Evolutionary conservation across 2,888 invertebrate species (phyloP), one percentile per base, ranked within the genome.

Genomic region (Branchipolynoe longqiensis): DNA sequence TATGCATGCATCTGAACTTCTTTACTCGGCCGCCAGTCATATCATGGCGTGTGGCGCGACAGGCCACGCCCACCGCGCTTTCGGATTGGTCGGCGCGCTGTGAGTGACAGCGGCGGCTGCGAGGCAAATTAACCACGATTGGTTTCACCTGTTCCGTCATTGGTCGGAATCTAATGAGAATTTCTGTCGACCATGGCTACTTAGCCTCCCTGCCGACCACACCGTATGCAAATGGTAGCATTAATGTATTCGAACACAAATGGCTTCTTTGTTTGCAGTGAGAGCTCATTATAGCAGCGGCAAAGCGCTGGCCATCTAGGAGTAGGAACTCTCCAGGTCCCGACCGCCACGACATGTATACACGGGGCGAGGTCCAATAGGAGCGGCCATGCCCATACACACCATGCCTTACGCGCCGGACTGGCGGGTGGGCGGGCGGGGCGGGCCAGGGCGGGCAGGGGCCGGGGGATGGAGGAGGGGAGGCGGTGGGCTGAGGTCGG

Each of bases 1-100:
- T 95, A 95, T 95, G 95, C 95, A 95, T 95, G 95, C 94, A 90
- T 90, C 89, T 90, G 90, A 88, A 89, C 88, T 88, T 88, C 88
- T 87, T 87, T 87, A 88, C 87, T 89, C 88, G 87, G 88, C 88
- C 88, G 86, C 88, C 87, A 89, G 89, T 90, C 90, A 90, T 90
- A 89, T 89, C 90, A 74, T 73, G 74, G 74, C 74, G 78, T 54
- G 78, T 48, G 58, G 74, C 12, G 54, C 28, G 56, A 73, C n/a
- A 62, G 25, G 82, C 62, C 36, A 8, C 81, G 82, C 88, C 85
- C 85, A 56, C 59, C 48, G 36, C 84, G 81, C 86, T 56, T 82
- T 81, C 88, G 86, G 87, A 91, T 91, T 92, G 91, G 91, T 86
- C 86, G 88, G 82, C 82, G 84, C 40, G 36, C 48, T 62, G 85